phyloP scores from a whole-genome alignment of 2,797 vertebrate genomes.

The Gadopsis marmoratus region DNA sequence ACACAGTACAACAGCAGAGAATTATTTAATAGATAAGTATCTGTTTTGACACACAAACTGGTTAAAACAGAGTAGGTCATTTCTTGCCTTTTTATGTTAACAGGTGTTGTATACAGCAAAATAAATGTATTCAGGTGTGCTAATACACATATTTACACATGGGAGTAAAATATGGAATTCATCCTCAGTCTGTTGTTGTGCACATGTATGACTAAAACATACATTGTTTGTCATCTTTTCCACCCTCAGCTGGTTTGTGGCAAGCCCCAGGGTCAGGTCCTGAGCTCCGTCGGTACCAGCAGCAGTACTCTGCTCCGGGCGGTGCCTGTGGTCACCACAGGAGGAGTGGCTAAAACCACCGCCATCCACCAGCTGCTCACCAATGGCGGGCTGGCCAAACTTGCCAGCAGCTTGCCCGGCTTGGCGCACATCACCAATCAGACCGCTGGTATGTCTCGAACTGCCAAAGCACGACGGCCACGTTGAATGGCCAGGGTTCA shows the following conservation, averaged over 20 bases:
- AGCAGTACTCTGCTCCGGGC: slow-evolving; percentile 89
- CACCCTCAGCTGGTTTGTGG: slow-evolving; percentile 82
- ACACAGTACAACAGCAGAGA: neutral
- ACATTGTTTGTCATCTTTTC: slow-evolving; percentile 13
- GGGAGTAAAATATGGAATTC: neutral
- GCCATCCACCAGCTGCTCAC: slow-evolving; percentile 96
- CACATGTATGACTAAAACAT: neutral
- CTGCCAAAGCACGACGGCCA: slow-evolving; percentile 82
- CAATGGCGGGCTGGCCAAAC: slow-evolving; percentile 94
- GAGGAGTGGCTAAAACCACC: slow-evolving; percentile 89
- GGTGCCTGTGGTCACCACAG: slow-evolving; percentile 91
- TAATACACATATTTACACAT: no score
- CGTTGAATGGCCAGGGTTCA: slow-evolving; percentile 75
- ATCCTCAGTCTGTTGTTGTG: neutral
- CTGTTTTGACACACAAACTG: neutral
- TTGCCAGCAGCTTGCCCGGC: slow-evolving; percentile 94
- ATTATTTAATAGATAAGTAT: neutral
- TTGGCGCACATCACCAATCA: slow-evolving; percentile 96
- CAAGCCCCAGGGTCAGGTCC: slow-evolving; percentile 86
- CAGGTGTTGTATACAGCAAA: no score
- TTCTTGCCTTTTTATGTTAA: no score
- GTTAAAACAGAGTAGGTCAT: no score
- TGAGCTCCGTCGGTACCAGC: slow-evolving; percentile 85
- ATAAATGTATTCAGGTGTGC: no score
- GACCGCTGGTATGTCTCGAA: slow-evolving; percentile 89